Conservation (phyloP, 2,888 invertebrate species). For the Caenorhabditis drosophilae region DNA sequence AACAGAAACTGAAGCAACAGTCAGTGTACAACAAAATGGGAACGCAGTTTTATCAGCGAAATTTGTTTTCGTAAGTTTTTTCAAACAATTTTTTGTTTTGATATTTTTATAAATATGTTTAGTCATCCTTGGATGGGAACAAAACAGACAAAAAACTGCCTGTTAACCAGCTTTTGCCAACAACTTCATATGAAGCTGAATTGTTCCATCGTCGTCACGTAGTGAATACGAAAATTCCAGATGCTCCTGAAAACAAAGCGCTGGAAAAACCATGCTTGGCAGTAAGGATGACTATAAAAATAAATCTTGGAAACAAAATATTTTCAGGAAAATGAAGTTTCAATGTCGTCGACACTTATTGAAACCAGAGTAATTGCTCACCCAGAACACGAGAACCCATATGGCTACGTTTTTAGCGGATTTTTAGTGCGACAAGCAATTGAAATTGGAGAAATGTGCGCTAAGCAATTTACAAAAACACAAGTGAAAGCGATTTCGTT, state of each 20-base stretch:
- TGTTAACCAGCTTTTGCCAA: conserved; percentile 24
- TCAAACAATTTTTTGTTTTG: not conserved
- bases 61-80: conserved; percentile 26
- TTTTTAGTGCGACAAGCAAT: conserved; percentile 24
- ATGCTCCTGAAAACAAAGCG: conserved; percentile 10
- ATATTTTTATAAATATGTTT: not conserved
- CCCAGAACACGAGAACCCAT: conserved; percentile 37
- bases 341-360: conserved; percentile 13
- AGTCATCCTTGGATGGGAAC: conserved; percentile 25
- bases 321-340: conserved; percentile 1
- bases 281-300: conserved; percentile 6
- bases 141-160: conserved; percentile 16
- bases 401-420: conserved; percentile 36
- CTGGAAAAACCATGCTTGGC: conserved; percentile 14
- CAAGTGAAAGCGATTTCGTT: conserved; percentile 5
- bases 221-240: conserved; percentile 13
- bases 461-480: conserved; percentile 15
- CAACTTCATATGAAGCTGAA: conserved; percentile 17
- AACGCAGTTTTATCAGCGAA: conserved; percentile 15
- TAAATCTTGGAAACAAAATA: no score
- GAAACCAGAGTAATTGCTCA: conserved; percentile 15
- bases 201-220: conserved; percentile 6
- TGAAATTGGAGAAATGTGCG: conserved; percentile 26
- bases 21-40: conserved; percentile 29
- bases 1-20: conserved; percentile 21